Evolutionary conservation across 2,113 vertebrate species (phyloP), one percentile per base, ranked within the genome.

Genomic region (Trematomus loennbergii): DNA sequence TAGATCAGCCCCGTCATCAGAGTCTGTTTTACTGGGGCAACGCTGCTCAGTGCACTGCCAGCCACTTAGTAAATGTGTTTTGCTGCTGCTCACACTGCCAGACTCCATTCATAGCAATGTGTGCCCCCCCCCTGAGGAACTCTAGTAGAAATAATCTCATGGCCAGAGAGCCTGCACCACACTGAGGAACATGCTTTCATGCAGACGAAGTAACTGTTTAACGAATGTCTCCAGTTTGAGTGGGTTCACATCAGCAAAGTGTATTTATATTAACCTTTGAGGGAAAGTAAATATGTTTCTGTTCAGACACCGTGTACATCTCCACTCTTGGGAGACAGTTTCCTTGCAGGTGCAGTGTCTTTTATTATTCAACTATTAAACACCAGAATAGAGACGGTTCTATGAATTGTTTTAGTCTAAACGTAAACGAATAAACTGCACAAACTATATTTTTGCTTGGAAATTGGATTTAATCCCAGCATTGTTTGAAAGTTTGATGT

Each of bases 11-110:
- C 81, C 82, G 83, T 90, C 90, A 89, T 89, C 84, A 75, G 85
- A 89, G 91, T 88, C 88, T 90, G 91, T 92, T 92, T 93, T 91
- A 91, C 79, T 85, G 86, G 86, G 90, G 85, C 81, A 84, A 84
- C 67, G 75, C 83, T 87, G 72, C 87, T 71, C 53, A 58, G 67
- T 75, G 63, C 85, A 60, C 80, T 93, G 91, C 92, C 94, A 93
- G 91, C 83, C 88, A 85, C 92, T 92, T 86, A 88, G 87, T 88
- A 91, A 94, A 92, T 82, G 86, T 87, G 84, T 68, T 68, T 86
- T 88, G 87, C 87, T 91, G 85, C 82, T 89, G 74, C 87, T 89
- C 82, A 79, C 80, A 33, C 85, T 91, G 90, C 88, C 91, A 74
- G 65, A 78, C 74, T 87, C 88, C 70, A 92, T 94, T 95, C 91